Conservation (phyloP, 2,797 vertebrate genomes). For the Spinus pinus region DNA sequence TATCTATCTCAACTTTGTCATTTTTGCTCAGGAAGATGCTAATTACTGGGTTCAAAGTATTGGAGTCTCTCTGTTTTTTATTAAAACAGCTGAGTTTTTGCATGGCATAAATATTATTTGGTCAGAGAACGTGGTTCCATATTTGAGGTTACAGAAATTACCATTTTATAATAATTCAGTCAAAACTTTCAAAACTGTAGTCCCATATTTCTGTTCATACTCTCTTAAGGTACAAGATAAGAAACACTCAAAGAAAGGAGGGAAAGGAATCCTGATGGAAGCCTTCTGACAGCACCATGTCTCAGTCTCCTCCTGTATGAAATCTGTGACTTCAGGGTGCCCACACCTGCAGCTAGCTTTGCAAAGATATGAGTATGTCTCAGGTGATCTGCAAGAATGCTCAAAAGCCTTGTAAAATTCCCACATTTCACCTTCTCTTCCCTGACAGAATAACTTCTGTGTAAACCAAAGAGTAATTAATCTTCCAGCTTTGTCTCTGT, state of each 20-base stretch:
- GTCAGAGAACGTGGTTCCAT: background rate
- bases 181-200: background rate
- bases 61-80: background rate
- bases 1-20: background rate
- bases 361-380: background rate
- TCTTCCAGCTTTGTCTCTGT: background rate
- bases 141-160: background rate
- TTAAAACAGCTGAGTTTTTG: background rate
- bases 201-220: background rate
- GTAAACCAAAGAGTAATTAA: background rate
- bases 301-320: background rate
- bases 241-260: background rate
- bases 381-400: background rate
- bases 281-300: background rate
- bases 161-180: background rate
- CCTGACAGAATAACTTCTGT: background rate
- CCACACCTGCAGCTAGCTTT: background rate
- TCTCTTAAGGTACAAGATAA: background rate
- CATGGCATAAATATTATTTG: background rate
- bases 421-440: background rate
- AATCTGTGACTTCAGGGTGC: background rate
- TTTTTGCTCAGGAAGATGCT: background rate
- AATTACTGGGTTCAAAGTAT: background rate
- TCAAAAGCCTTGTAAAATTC: background rate
- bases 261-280: background rate